A percentile compares a stretch with the other conserved stretches of the same genome.
Evolutionary conservation across 2,113 vertebrate species (phyloP).

Genomic region (Pelmatolapia mariae): DNA sequence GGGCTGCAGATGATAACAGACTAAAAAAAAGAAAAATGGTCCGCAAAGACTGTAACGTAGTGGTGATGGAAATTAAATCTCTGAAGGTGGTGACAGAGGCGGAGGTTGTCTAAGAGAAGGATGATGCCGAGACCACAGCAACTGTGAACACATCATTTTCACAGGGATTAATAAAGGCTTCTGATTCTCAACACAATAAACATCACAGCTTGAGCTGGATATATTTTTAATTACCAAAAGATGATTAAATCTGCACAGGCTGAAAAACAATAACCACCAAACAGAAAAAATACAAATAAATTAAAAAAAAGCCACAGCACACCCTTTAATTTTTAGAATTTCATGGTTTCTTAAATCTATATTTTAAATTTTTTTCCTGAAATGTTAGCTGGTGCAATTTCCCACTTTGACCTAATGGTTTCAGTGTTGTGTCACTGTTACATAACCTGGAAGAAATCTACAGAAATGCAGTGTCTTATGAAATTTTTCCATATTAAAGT

Average conservation of each 20-base stretch:
- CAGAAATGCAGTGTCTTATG: accelerated
- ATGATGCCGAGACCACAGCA: neutral
- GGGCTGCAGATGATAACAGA: accelerated
- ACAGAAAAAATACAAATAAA: neutral
- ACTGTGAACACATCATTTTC: neutral
- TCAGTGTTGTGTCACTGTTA: accelerated
- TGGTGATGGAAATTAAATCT: too few relatives aligned
- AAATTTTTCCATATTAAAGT: neutral
- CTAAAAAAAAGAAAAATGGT: accelerated
- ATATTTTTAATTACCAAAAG: neutral
- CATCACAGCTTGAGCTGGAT: neutral
- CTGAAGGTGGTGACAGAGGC: too few relatives aligned
- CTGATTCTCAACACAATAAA: neutral
- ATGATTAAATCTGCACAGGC: neutral
- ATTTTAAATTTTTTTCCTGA: neutral
- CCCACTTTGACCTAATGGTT: neutral
- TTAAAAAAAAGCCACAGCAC: accelerated
- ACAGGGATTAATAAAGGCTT: neutral
- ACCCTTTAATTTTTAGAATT: neutral
- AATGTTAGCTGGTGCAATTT: neutral
- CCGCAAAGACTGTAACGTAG: too few relatives aligned
- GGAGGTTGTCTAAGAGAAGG: accelerated
- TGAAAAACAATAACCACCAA: neutral
- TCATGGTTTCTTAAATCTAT: too few relatives aligned
- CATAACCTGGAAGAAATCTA: neutral